Evolutionary conservation across 2,888 invertebrate species (phyloP).

Genomic region (Tortricodes alternella): DNA sequence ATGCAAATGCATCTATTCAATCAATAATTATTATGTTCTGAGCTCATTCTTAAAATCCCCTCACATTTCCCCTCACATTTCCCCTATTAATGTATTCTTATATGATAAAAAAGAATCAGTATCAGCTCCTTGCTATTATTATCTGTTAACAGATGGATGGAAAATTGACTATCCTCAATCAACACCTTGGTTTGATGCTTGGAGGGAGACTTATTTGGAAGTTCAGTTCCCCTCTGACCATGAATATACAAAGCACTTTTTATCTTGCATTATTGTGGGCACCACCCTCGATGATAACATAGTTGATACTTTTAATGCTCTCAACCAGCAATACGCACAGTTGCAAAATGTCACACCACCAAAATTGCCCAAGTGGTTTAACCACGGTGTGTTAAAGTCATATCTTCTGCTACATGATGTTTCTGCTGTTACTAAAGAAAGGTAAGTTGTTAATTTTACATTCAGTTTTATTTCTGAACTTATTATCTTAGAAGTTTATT

Average conservation of each 20-base stretch:
- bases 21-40: too few relatives aligned
- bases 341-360: constrained; percentile 89
- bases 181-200: constrained; percentile 97
- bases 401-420: constrained; percentile 95
- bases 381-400: constrained; percentile 90
- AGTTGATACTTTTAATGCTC: constrained; percentile 89
- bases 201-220: constrained; percentile 95
- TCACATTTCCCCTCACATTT: too few relatives aligned
- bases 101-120: not conserved
- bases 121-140: not conserved
- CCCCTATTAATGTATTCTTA: too few relatives aligned
- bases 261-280: constrained; percentile 91
- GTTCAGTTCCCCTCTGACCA: constrained; percentile 96
- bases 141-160: constrained; percentile 69
- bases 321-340: constrained; percentile 91
- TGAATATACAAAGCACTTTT: constrained; percentile 96
- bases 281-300: constrained; percentile 89
- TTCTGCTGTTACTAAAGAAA: constrained; percentile 86
- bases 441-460: constrained; percentile 76
- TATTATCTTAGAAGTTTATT: constrained; percentile 6
- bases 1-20: too few relatives aligned
- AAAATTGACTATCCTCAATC: constrained; percentile 88
- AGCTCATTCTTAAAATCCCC: too few relatives aligned
- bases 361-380: constrained; percentile 92
- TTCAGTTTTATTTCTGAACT: not conserved